Conservation (phyloP, 2,113 vertebrate genomes). For the Antennarius striatus region DNA sequence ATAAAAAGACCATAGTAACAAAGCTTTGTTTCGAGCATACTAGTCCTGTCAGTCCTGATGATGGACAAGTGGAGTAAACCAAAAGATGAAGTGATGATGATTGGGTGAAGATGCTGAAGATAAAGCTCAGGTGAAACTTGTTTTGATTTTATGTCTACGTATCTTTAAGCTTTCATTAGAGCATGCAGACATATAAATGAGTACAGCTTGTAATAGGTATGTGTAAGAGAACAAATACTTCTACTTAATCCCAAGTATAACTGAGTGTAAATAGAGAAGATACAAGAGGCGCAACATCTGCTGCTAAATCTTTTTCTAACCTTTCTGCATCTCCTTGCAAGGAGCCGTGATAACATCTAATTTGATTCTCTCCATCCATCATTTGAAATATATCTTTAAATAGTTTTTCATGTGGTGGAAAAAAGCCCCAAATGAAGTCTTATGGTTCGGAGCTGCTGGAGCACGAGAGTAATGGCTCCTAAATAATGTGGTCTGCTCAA, state of each 20-base stretch:
- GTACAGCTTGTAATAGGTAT: too few relatives aligned
- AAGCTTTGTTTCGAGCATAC: background rate
- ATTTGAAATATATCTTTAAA: background rate
- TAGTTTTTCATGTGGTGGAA: slow-evolving; percentile 1
- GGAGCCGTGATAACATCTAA: slow-evolving; percentile 8
- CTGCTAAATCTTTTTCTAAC: slow-evolving; percentile 12
- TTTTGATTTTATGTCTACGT: too few relatives aligned
- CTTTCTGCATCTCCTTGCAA: background rate
- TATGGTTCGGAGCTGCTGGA: background rate
- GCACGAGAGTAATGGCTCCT: slow-evolving; percentile 1
- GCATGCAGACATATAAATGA: too few relatives aligned
- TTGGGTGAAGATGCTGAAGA: slow-evolving; percentile 6
- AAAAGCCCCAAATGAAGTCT: background rate
- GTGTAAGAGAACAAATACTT: background rate
- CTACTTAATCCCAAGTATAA: background rate
- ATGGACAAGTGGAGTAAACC: background rate
- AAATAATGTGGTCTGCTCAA: background rate
- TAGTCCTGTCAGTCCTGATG: background rate
- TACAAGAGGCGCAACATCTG: background rate
- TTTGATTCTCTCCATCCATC: slow-evolving; percentile 11
- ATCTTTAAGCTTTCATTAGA: slow-evolving; percentile 1
- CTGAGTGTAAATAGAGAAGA: background rate
- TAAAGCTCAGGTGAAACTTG: background rate
- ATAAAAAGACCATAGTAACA: background rate
- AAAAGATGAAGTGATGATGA: slow-evolving; percentile 23